A percentile compares a stretch with the other conserved stretches of the same genome.
Conservation (phyloP, 2,113 vertebrate species). For the Phalacrocorax aristotelis region DNA sequence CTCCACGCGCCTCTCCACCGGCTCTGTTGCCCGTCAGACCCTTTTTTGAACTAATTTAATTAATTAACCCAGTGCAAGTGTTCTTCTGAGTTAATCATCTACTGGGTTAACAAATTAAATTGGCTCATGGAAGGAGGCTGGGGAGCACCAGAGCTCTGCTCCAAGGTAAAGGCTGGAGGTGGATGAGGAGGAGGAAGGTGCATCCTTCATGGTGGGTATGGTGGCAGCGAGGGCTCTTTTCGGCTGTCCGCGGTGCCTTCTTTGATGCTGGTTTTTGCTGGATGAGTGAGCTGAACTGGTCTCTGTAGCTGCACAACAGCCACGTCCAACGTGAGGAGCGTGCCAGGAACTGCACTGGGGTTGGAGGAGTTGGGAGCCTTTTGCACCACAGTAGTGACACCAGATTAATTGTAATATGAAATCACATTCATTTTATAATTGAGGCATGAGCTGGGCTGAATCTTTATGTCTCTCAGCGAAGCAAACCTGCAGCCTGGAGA, state of each 20-base stretch:
- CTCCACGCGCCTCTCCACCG: not conserved
- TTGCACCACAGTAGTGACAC: fast-evolving
- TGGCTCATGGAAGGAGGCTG: not conserved
- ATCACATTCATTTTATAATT: not conserved
- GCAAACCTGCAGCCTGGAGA: not conserved
- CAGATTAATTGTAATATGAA: not conserved
- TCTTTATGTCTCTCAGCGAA: not conserved
- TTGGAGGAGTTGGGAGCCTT: not conserved
- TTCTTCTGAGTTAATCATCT: constrained; percentile 50
- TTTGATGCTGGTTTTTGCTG: not conserved
- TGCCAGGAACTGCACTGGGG: not conserved
- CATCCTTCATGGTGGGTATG: fast-evolving
- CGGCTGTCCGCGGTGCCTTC: not conserved
- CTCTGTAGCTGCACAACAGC: not conserved
- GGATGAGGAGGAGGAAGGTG: not conserved
- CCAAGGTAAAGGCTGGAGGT: not conserved
- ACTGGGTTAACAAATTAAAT: not conserved
- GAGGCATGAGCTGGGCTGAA: not conserved
- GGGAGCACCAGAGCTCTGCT: not conserved
- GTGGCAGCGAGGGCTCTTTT: not conserved
- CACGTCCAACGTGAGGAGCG: fast-evolving
- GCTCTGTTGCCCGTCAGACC: constrained; percentile 15
- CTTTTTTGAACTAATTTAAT: constrained; percentile 46
- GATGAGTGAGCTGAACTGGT: not conserved
- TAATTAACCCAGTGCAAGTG: constrained; percentile 53